phyloP scores from a whole-genome alignment of 2,797 vertebrate genomes.

The Sparidentex hasta region DNA sequence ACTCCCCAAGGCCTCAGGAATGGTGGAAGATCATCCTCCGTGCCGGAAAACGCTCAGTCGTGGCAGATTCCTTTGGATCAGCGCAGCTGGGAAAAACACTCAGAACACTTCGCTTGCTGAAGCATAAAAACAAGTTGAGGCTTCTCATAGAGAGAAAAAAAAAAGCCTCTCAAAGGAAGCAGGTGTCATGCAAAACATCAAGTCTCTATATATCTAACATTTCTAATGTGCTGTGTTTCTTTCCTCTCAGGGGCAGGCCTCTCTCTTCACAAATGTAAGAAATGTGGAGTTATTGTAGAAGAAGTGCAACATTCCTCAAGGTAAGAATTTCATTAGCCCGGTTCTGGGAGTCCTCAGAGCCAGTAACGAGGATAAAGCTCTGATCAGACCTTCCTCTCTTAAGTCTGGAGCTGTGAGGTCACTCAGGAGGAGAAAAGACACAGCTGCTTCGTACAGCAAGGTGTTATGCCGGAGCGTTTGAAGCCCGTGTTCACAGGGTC shows the following conservation, averaged over 20 bases:
- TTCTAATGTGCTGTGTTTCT: constrained; percentile 7
- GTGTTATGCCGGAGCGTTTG: constrained; percentile 74
- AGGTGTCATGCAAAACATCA: constrained; percentile 44
- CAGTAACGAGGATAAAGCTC: constrained; percentile 44
- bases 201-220: constrained; percentile 16
- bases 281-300: constrained; percentile 27
- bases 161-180: constrained; percentile 50
- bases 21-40: constrained; percentile 76
- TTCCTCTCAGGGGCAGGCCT: constrained; percentile 12
- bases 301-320: constrained; percentile 55
- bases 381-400: constrained; percentile 65
- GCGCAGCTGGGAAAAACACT: constrained; percentile 60
- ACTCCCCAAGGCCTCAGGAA: constrained; percentile 82
- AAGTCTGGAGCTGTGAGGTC: constrained; percentile 74
- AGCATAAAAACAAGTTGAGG: constrained; percentile 47
- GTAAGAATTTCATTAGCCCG: constrained; percentile 65
- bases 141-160: constrained; percentile 27
- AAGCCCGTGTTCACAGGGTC: constrained; percentile 79
- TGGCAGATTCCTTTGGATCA: constrained; percentile 82
- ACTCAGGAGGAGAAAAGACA: constrained; percentile 66
- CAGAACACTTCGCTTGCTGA: constrained; percentile 44
- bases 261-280: constrained; percentile 22
- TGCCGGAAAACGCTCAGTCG: constrained; percentile 77
- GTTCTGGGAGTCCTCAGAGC: constrained; percentile 70
- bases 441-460: constrained; percentile 69